Conservation (phyloP, 2,113 vertebrate species). For the Callochromis pleurospilus region DNA sequence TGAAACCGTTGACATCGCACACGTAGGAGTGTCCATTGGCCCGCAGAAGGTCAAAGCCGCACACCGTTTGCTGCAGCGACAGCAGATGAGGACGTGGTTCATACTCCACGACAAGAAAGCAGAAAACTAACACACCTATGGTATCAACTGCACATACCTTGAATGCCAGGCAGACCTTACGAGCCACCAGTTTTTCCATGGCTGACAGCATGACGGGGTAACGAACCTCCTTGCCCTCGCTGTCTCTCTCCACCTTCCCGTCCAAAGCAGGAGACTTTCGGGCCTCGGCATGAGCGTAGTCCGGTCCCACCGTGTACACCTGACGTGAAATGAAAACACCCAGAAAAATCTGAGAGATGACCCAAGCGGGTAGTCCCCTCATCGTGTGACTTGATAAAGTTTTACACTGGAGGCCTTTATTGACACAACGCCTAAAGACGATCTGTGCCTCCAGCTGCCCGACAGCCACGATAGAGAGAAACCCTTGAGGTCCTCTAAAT, state of each 20-base stretch:
- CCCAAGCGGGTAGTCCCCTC: neutral
- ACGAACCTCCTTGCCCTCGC: slow-evolving; percentile 95
- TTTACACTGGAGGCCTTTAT: neutral
- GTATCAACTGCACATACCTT: slow-evolving; percentile 73
- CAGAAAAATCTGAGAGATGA: neutral
- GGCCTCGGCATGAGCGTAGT: slow-evolving; percentile 96
- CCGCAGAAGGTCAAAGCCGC: slow-evolving; percentile 93
- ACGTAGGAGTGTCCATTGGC: slow-evolving; percentile 96
- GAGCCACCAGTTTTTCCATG: slow-evolving; percentile 96
- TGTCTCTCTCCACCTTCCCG: slow-evolving; percentile 97
- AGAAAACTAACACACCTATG: neutral
- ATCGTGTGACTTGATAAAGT: rapidly evolving
- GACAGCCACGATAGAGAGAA: neutral
- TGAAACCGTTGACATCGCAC: slow-evolving; percentile 97
- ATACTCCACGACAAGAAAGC: neutral
- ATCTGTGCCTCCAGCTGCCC: neutral
- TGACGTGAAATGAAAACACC: slow-evolving; percentile 35
- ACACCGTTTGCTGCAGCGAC: slow-evolving; percentile 89
- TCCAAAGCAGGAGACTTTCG: slow-evolving; percentile 95
- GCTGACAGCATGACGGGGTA: slow-evolving; percentile 98
- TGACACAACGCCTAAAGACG: neutral
- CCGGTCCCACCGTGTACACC: slow-evolving; percentile 97
- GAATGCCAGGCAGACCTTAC: slow-evolving; percentile 95
- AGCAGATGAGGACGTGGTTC: neutral
- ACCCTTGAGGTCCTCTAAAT: neutral